These are phyloP conservation scores for Steatornis caripensis DNA, from an alignment of 2,113 vertebrate genomes.

Conservation along the genomic window DNA sequence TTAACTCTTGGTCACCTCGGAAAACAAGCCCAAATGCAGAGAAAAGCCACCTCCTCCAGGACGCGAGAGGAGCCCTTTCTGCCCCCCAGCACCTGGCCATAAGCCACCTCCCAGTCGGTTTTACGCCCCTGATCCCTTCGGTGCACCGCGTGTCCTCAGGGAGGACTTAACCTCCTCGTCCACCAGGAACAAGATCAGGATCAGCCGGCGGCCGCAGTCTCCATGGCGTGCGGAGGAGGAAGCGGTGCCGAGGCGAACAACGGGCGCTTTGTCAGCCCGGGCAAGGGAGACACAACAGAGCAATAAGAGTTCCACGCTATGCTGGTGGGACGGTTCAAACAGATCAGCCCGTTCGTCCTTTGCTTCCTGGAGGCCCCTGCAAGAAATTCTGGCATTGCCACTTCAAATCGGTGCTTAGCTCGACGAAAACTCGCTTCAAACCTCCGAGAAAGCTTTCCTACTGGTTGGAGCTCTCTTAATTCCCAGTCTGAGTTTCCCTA, in stretches of 20 bases:
- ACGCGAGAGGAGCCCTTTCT: neutral
- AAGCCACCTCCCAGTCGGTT: neutral
- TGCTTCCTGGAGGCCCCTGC: neutral
- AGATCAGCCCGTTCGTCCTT: neutral
- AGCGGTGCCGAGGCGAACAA: neutral
- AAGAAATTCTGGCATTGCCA: neutral
- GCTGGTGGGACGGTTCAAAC: neutral
- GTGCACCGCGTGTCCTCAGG: neutral
- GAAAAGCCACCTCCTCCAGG: neutral
- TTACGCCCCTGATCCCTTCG: neutral
- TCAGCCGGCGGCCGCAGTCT: neutral
- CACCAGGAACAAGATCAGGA: neutral
- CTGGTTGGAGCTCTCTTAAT: neutral
- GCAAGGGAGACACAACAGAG: neutral
- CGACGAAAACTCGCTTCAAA: neutral
- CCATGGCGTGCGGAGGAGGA: neutral
- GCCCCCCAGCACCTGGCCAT: neutral
- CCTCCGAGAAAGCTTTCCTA: neutral
- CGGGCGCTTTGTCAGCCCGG: neutral
- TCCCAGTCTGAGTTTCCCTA: neutral
- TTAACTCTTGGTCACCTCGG: neutral
- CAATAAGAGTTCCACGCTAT: neutral
- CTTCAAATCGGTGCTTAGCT: neutral
- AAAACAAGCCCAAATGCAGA: neutral
- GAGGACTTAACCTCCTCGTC: neutral